Base-by-base conservation (phyloP, 2,888 invertebrate genomes). In the Deroplatys truncata region DNA sequence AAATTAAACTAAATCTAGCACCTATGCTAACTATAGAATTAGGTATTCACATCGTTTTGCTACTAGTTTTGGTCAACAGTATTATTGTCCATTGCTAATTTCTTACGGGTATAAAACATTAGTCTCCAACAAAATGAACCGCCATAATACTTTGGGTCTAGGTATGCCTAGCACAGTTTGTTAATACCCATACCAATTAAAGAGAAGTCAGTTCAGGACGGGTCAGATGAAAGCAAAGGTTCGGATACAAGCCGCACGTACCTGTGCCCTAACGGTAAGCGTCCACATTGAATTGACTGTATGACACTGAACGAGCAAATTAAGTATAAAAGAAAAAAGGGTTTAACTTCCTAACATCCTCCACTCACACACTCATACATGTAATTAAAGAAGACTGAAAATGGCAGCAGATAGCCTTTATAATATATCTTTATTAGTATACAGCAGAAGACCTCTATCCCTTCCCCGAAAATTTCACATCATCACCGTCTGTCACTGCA, bases 381-480 rank as follows among this genome's bases (percentile, higher is more conserved):
- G 0, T 72, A 72, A 72, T 72, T 20, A 72, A 72, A 56, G 56
- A 35, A 56, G 56, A 56, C 56, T 35, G 35, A 56, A 20, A 72
- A 16, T 72, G 56, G 56, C 25, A 72, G 20, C 56, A 72, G 56
- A 72, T 72, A 20, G 56, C 56, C 56, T 72, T 72, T 72, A 72
- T 72, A 72, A 72, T 72, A 72, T 72, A 87, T 87, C 87, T 87
- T 87, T 87, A 87, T 87, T 87, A n/a, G 15, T 29, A 35, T 83
- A 87, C 87, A 87, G 87, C 31, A 35, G 86, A 87, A 35, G 87
- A 87, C 87, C 87, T 82, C 87, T 87, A 83, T 20, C 87, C 86
- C 56, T 72, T 72, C 56, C 56, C 56, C 56, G 25, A 72, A 25
- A 72, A 72, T 20, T 20, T 72, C 56, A 72, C 56, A 72, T 72